Evolutionary conservation across 2,797 vertebrate species (phyloP).

Genomic region (Amazonetta brasiliensis): DNA sequence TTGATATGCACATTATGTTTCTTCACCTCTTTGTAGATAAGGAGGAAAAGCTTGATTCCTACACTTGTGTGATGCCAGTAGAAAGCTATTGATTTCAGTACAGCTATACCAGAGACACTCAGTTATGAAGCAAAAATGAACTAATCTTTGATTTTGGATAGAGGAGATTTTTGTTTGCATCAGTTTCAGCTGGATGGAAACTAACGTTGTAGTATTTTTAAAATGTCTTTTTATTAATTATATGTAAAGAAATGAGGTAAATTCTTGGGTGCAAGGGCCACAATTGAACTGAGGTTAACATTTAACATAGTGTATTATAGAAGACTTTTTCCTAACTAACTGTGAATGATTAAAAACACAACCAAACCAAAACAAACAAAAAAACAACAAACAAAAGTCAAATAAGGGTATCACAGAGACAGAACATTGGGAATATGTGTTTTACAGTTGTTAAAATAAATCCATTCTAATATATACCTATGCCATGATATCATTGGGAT

Average conservation of each 20-base stretch:
- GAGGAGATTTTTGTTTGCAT: neutral
- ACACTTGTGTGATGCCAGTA: neutral
- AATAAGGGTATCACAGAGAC: neutral
- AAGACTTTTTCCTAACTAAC: neutral
- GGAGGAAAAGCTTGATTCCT: neutral
- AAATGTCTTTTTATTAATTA: neutral
- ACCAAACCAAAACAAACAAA: neutral
- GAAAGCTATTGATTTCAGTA: neutral
- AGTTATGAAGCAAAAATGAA: neutral
- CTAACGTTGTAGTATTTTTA: neutral
- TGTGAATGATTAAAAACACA: neutral
- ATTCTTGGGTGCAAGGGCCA: neutral
- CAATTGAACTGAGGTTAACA: neutral
- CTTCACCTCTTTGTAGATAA: neutral
- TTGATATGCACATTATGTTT: accelerated
- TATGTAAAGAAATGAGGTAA: neutral
- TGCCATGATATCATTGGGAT: neutral
- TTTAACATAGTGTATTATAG: neutral
- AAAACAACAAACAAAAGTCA: neutral
- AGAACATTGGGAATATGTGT: neutral
- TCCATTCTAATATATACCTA: neutral
- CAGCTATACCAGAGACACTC: neutral
- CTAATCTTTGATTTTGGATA: neutral
- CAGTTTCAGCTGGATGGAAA: neutral
- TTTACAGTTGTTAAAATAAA: neutral